A percentile compares a stretch with the other conserved stretches of the same genome.
Conservation (phyloP, 2,888 invertebrate species). For the Harpagoxenus sublaevis region DNA sequence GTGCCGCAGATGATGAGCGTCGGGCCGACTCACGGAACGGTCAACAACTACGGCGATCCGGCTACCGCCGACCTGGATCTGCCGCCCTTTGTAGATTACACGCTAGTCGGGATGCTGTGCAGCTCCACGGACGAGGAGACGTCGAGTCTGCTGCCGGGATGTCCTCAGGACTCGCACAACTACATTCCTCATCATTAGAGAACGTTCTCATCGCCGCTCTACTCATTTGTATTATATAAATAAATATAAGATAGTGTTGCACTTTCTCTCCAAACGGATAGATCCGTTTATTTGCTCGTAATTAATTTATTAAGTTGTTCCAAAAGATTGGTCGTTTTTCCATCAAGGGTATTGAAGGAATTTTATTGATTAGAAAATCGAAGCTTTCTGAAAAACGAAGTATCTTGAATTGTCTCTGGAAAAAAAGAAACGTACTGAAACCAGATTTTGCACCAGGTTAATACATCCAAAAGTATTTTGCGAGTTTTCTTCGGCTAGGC, state of each 20-base stretch:
- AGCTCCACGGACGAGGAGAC: conserved; percentile 79
- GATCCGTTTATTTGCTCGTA: not conserved
- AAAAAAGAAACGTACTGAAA: not conserved
- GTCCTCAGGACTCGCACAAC: conserved; percentile 77
- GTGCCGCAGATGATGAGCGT: conserved; percentile 70
- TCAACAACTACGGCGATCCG: conserved; percentile 72
- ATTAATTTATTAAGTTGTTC: not conserved
- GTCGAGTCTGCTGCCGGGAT: conserved; percentile 73
- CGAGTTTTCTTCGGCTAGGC: not conserved
- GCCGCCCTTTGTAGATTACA: conserved; percentile 84
- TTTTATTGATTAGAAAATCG: not conserved
- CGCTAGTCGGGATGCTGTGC: conserved; percentile 84
- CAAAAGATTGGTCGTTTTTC: not conserved
- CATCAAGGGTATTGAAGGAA: not conserved
- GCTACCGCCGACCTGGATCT: conserved; percentile 79
- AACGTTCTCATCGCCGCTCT: conserved; percentile 61
- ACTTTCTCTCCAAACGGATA: conserved; percentile 16
- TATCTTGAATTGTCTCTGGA: not conserved
- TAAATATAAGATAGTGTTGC: conserved; percentile 70
- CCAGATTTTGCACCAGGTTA: not conserved
- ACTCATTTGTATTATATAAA: conserved; percentile 80
- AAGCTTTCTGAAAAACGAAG: not conserved
- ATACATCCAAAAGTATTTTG: not conserved
- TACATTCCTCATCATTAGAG: conserved; percentile 84
- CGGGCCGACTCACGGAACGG: conserved; percentile 38